These are phyloP conservation scores for Ormia ochracea DNA, from an alignment of 2,888 invertebrate species.

Conservation along the genomic window DNA sequence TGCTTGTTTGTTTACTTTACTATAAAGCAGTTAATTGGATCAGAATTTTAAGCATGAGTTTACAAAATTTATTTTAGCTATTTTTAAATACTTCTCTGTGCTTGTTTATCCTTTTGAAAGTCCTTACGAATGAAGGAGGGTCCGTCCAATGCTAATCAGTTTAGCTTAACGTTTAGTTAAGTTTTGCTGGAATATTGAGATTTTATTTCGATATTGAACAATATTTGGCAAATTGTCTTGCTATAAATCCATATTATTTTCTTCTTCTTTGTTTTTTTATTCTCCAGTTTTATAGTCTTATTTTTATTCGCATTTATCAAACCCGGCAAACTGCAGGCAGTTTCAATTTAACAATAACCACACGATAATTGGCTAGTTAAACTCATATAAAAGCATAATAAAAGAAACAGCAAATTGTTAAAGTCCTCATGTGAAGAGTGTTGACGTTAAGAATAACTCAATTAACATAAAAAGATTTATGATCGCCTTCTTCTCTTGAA, in stretches of 20 bases:
- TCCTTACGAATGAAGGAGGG: not conserved
- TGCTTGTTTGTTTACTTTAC: conserved; percentile 28
- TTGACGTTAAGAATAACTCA: conserved; percentile 8
- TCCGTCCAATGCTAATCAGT: no score
- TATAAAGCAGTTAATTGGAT: conserved; percentile 52
- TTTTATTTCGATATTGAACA: no score
- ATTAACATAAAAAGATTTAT: conserved; percentile 51
- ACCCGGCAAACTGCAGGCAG: not conserved
- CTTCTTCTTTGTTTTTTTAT: not conserved
- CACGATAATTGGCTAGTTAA: conserved; percentile 15
- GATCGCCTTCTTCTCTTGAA: conserved; percentile 27
- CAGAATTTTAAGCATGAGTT: conserved; percentile 26
- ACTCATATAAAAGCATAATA: not conserved
- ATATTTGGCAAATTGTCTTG: no score
- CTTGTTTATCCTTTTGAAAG: not conserved
- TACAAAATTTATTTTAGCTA: not conserved
- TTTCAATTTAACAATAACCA: conserved; percentile 3
- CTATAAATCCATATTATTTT: not conserved
- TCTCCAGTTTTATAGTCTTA: not conserved
- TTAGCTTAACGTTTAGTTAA: no score
- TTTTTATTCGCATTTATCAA: not conserved
- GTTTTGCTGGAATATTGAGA: no score
- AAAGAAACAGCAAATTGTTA: not conserved
- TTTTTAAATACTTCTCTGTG: not conserved
- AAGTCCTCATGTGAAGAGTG: not conserved